Percentiles rank a stretch among this genome's conserved stretches.
phyloP scores from a whole-genome alignment of 1,140 invertebrate genomes.

The Ctenoplectra terminalis region DNA sequence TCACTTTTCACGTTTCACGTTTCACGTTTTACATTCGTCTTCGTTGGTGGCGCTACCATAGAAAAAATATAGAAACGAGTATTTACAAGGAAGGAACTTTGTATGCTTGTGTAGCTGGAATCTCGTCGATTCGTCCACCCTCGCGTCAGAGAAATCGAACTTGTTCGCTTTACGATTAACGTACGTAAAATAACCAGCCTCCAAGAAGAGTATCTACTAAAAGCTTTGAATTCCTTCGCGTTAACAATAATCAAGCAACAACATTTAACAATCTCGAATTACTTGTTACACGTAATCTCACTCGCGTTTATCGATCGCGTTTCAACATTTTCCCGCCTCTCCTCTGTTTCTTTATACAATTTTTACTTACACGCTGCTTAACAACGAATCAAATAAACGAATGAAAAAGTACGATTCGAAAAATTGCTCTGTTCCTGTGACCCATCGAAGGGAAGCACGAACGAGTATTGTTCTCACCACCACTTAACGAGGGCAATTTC shows the following conservation, averaged over 20 bases:
- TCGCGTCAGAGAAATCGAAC: slow-evolving; percentile 34
- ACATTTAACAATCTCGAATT: slow-evolving; percentile 38
- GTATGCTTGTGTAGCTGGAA: slow-evolving; percentile 50
- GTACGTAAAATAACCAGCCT: slow-evolving; percentile 23
- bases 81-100: slow-evolving; percentile 69
- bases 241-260: slow-evolving; percentile 51
- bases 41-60: slow-evolving; percentile 65
- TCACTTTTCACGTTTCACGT: no score
- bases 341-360: not conserved
- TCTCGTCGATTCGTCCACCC: slow-evolving; percentile 32
- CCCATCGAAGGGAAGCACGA: slow-evolving; percentile 1
- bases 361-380: slow-evolving; percentile 13
- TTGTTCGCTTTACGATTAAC: slow-evolving; percentile 25
- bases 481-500: slow-evolving; percentile 8
- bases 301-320: slow-evolving; percentile 22
- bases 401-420: not conserved
- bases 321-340: no score
- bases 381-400: slow-evolving; percentile 19
- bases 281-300: slow-evolving; percentile 34
- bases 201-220: slow-evolving; percentile 26
- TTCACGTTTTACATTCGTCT: slow-evolving; percentile 24
- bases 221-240: slow-evolving; percentile 44
- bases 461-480: slow-evolving; percentile 1
- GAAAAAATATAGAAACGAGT: slow-evolving; percentile 70
- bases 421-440: slow-evolving; percentile 4